Evolutionary conservation across 2,797 vertebrate species (phyloP), one percentile per base, ranked within the genome.

Genomic region (Catamblyrhynchus diadema): DNA sequence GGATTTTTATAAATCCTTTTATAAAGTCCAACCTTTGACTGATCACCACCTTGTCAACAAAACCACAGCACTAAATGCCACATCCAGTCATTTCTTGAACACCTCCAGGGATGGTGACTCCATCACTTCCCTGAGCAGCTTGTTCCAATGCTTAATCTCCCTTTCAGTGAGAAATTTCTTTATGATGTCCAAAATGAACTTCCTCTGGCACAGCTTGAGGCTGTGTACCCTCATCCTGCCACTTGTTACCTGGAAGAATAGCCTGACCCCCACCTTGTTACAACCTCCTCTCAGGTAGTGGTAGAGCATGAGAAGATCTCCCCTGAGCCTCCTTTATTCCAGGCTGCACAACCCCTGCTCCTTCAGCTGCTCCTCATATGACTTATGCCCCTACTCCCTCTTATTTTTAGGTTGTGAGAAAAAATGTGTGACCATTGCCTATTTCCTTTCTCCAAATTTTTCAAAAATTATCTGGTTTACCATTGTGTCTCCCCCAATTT

Each of bases 241-340:
- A 12, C 61, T 66, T 59, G 9, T 12, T 10, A 28, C 15, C 18
- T n/a, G n/a, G 24, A 32, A 65, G 32, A 35, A 50, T 37, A 75
- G 4, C 37, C 22, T 0, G 4, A 50, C 2, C 21, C 22, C 37
- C n/a, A 15, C 27, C 5, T 10, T 25, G 42, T 30, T 12, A 5
- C n/a, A 74, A 0, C 5, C 32, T 28, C 5, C 45, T 50, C 27
- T 59, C n/a, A 50, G 22, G 18, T 8, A 41, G 13, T 14, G 47
- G 30, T 4, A 32, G 41, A 83, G 16, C 22, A 23, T 23, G 27
- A 44, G 24, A 28, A 41, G 12, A 8, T 59, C 4, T 44, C 37
- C 9, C 37, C 14, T 44, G 53, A 44, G 15, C 19, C 5, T 20
- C 51, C 7, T 44, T 51, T 50, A 8, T 25, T 50, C 27, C 53